Evolutionary conservation across 2,113 vertebrate species (phyloP).

Genomic region (Erythrolamprus reginae): DNA sequence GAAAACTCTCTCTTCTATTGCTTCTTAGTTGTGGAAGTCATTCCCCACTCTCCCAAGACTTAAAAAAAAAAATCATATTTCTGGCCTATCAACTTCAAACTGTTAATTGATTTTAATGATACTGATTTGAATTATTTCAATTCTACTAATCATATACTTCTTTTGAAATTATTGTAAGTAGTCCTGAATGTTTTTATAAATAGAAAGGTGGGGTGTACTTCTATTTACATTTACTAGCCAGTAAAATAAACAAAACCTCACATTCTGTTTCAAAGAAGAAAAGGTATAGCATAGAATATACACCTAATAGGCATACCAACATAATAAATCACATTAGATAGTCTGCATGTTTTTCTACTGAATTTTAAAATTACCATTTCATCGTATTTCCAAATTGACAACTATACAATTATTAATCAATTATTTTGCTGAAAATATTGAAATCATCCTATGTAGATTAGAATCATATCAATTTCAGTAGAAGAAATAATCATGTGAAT

Average conservation of each 20-base stretch:
- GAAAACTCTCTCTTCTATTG: not conserved
- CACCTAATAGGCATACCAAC: not conserved
- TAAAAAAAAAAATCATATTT: not conserved
- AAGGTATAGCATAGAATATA: not conserved
- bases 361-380: not conserved
- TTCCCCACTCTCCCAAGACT: conserved; percentile 13
- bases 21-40: not conserved
- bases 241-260: not conserved
- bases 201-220: not conserved
- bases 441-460: not conserved
- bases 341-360: not conserved
- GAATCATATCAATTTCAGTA: not conserved
- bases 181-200: not conserved
- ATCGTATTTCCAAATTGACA: not conserved
- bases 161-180: not conserved
- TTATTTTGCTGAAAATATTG: not conserved
- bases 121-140: not conserved
- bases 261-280: conserved; percentile 28
- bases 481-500: not conserved
- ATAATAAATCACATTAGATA: not conserved
- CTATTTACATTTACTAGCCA: not conserved
- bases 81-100: not conserved
- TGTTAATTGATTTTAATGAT: not conserved
- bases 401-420: not conserved
- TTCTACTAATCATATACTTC: not conserved